phyloP scores from a whole-genome alignment of 2,113 vertebrate species.

The Arenaria interpres region DNA sequence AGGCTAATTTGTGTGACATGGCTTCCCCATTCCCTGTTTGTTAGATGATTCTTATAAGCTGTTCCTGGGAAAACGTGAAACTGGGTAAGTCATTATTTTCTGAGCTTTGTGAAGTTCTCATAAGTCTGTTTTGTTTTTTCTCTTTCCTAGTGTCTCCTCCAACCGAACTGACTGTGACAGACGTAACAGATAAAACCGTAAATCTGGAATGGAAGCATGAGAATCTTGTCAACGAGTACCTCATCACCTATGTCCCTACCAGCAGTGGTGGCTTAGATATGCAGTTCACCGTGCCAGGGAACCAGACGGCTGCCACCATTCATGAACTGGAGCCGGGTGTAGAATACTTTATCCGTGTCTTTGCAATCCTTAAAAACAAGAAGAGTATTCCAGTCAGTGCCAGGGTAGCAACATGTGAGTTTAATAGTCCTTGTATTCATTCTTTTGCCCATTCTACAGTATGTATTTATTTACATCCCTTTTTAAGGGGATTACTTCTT shows the following conservation, averaged over 20 bases:
- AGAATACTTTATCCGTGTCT: slow-evolving; percentile 95
- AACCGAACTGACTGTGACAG: slow-evolving; percentile 86
- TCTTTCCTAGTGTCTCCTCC: slow-evolving; percentile 86
- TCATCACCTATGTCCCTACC: slow-evolving; percentile 89
- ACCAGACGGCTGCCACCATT: slow-evolving; percentile 86
- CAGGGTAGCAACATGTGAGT: slow-evolving; percentile 90
- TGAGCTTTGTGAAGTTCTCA: not conserved
- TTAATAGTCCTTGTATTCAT: not conserved
- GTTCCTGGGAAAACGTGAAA: not conserved
- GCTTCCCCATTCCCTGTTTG: not conserved
- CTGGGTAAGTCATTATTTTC: not conserved
- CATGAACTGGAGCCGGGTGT: slow-evolving; percentile 91
- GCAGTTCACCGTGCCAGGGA: slow-evolving; percentile 88
- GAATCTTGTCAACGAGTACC: slow-evolving; percentile 89
- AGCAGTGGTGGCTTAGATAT: slow-evolving; percentile 87
- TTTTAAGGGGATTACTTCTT: not conserved
- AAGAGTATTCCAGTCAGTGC: slow-evolving; percentile 93
- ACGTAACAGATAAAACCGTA: slow-evolving; percentile 88
- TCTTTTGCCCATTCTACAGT: not conserved
- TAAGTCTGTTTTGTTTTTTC: not conserved
- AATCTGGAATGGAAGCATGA: slow-evolving; percentile 94
- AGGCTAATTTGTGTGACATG: not conserved
- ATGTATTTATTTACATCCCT: not conserved
- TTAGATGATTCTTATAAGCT: not conserved
- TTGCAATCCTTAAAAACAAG: slow-evolving; percentile 92